Evolutionary conservation across 2,797 vertebrate genomes (phyloP).

Genomic region (Enteromius unitaeniatus): DNA sequence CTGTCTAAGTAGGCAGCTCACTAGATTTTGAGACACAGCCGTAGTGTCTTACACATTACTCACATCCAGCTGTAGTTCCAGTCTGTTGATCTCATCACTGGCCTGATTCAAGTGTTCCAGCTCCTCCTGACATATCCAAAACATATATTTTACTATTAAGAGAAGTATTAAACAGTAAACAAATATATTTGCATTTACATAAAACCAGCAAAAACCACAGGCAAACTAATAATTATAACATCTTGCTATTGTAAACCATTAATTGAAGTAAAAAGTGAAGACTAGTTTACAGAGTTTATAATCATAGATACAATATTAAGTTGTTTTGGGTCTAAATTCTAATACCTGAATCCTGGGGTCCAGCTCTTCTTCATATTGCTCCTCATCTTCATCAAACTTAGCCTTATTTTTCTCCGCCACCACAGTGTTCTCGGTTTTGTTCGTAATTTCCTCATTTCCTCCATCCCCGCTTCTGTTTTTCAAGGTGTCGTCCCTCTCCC

Average conservation of each 20-base stretch:
- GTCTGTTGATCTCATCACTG: constrained; percentile 89
- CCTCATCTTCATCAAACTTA: constrained; percentile 64
- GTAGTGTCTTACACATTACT: constrained; percentile 63
- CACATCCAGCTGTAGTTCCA: constrained; percentile 90
- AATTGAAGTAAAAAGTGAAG: neutral
- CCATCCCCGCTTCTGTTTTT: constrained; percentile 61
- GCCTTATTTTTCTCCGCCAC: constrained; percentile 57
- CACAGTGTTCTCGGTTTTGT: constrained; percentile 45
- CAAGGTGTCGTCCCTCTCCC: constrained; percentile 53
- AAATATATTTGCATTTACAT: neutral
- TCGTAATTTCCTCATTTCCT: constrained; percentile 50
- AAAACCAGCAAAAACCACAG: neutral
- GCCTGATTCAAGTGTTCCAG: constrained; percentile 92
- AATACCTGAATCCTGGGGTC: constrained; percentile 86
- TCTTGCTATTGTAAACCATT: neutral
- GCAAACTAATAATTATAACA: neutral
- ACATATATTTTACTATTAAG: constrained; percentile 7
- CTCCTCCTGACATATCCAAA: constrained; percentile 80
- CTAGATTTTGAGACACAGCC: neutral
- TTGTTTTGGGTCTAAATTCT: neutral
- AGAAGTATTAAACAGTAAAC: neutral
- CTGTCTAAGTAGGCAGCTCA: neutral
- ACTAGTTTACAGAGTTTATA: neutral
- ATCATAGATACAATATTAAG: neutral
- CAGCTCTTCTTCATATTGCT: constrained; percentile 80